Percentiles rank a stretch among this genome's conserved stretches.
phyloP scores from a whole-genome alignment of 2,888 invertebrate genomes.

The Melinaea menophilus region DNA sequence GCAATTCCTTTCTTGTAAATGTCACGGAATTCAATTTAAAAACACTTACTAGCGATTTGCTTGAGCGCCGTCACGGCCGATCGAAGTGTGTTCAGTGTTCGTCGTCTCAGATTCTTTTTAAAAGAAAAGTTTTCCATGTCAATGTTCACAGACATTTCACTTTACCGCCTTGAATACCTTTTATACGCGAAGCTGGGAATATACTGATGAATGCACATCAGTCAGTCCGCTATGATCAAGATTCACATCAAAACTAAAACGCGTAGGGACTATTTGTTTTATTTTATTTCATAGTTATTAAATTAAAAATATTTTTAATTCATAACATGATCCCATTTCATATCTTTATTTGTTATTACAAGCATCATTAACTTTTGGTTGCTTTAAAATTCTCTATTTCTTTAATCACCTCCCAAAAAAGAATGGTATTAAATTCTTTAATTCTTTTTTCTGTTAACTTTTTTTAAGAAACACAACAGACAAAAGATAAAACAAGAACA shows the following conservation, averaged over 20 bases:
- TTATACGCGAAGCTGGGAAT: conserved; percentile 62
- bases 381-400: no score
- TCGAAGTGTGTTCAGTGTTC: conserved; percentile 68
- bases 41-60: conserved; percentile 71
- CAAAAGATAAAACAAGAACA: no score
- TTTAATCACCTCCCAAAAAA: no score
- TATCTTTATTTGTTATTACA: no score
- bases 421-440: no score
- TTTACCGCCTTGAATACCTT: conserved; percentile 46
- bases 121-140: conserved; percentile 68
- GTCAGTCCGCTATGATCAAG: conserved; percentile 51
- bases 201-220: conserved; percentile 72
- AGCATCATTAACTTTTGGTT: no score
- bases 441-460: no score
- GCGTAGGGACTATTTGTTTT: conserved; percentile 44
- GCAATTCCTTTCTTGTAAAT: conserved; percentile 18
- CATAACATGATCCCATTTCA: neutral
- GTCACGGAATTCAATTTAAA: conserved; percentile 35
- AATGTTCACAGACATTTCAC: conserved; percentile 61
- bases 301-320: neutral
- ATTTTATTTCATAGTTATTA: conserved; percentile 7
- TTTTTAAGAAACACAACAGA: no score
- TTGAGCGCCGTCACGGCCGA: conserved; percentile 68
- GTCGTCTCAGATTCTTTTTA: conserved; percentile 68
- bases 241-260: conserved; percentile 52